Base-by-base conservation (phyloP, 2,888 invertebrate genomes). In the Lymantria dispar region DNA sequence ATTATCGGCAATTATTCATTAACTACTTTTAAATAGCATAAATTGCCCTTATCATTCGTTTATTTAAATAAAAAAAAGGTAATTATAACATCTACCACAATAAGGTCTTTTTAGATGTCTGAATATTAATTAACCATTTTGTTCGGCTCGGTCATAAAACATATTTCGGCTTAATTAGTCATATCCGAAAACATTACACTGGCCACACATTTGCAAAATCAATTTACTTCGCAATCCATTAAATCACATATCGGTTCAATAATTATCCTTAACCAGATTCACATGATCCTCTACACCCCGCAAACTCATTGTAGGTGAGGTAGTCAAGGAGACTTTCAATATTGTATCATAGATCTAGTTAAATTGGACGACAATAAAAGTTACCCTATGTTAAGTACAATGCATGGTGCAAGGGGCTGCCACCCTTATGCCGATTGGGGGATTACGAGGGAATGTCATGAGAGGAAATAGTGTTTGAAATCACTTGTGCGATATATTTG, bases 141-240 rank as follows among this genome's bases (percentile, higher is more conserved):
- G 36, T 39, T 43, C 45, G 13, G 36, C 15, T n/a, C 46, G 45
- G 15, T 13, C 13, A 51, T 12, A n/a, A 9, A 43, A 38, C 45
- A 48, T 42, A 56, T 50, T 49, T 43, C 13, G 50, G 50, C 47
- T 60, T 71, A 74, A 75, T 75, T 73, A 73, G 62, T 60, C 57
- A 64, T 62, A 68, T 66, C 64, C 63, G 58, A 74, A 74, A 74
- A 70, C 72, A 70, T 68, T 70, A 70, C 72, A 65, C 68, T 54
- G 49, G 29, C 42, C 51, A 46, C 57, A 55, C 73, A 78, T 83
- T 78, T 72, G 74, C 74, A 76, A 83, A 89, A 90, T 89, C 89
- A 89, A 89, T 90, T 87, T 85, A 86, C 77, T 84, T 83, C 76
- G 78, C 83, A 78, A 83, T 80, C 85, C 88, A 89, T 90, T 89